Evolutionary conservation across 2,797 vertebrate genomes (phyloP).

Genomic region (Vultur gryphus): DNA sequence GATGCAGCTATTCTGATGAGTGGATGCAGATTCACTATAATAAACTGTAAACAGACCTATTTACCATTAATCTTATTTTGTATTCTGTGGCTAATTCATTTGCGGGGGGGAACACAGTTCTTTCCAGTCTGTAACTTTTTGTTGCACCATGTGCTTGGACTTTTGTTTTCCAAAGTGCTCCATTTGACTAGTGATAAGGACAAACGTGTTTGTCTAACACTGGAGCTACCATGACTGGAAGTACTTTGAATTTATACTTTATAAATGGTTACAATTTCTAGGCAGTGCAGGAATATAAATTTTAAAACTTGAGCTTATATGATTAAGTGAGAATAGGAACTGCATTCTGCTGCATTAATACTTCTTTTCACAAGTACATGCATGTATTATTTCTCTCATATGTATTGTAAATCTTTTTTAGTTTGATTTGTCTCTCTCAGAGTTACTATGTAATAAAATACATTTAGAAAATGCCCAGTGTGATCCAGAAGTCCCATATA

Average conservation of each 20-base stretch:
- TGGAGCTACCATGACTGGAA: background rate
- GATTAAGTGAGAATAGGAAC: background rate
- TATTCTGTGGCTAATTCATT: background rate
- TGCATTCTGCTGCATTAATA: background rate
- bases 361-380: background rate
- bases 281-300: background rate
- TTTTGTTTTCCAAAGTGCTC: background rate
- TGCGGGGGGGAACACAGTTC: background rate
- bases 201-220: background rate
- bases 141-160: background rate
- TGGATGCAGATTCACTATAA: background rate
- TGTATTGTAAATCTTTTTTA: background rate
- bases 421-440: background rate
- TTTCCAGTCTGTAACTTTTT: background rate
- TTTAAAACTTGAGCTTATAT: background rate
- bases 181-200: background rate
- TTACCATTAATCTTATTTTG: background rate
- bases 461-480: background rate
- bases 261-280: background rate
- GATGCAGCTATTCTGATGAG: background rate
- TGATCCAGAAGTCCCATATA: background rate
- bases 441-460: background rate
- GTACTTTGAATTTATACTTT: background rate
- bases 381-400: background rate
- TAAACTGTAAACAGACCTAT: background rate